Base-by-base conservation (phyloP, 2,797 vertebrate genomes). In the Clamator glandarius region DNA sequence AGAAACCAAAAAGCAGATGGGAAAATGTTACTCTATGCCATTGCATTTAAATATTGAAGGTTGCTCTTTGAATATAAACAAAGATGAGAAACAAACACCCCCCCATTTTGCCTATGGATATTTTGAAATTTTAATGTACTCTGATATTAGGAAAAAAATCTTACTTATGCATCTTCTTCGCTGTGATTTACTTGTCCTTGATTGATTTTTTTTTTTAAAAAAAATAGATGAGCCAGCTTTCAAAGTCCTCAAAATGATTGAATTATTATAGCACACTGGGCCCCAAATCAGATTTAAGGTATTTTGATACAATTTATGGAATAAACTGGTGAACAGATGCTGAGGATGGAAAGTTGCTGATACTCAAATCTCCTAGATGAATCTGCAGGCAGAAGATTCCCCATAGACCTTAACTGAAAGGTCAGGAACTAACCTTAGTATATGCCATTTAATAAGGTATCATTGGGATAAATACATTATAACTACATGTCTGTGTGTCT, bases 241-340 rank as follows among this genome's bases (percentile, higher is more conserved):
- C 84, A 85, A 57, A 94, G 84, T 72, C 84, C 62, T 95, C 73
- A 96, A 91, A 95, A 94, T 97, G 93, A 97, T 98, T 97, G 97
- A 96, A 97, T 98, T 98, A 96, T 95, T 97, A 94, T 54, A 91
- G 93, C 95, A 69, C 87, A 90, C 87, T 95, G 81, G 70, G 85
- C 54, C 91, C 85, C 87, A 96, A 98, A 98, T 97, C 95, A 95
- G 74, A 97, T 98, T 97, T 97, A 91, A 96, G 92, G 50, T 92
- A 87, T 89, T 92, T 96, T 95, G 58, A 93, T 95, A 90, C 76
- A 83, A 75, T 93, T 93, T 94, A 93, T 90, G 80, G 61, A 95
- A 92, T 93, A 87, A 95, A 93, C 92, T 35, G 50, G 92, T 25
- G 69, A 97, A 94, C 94, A 97, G 96, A 91, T 97, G 96, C 76